phyloP scores from a whole-genome alignment of 2,113 vertebrate genomes.

The Neolamprologus hecqui region DNA sequence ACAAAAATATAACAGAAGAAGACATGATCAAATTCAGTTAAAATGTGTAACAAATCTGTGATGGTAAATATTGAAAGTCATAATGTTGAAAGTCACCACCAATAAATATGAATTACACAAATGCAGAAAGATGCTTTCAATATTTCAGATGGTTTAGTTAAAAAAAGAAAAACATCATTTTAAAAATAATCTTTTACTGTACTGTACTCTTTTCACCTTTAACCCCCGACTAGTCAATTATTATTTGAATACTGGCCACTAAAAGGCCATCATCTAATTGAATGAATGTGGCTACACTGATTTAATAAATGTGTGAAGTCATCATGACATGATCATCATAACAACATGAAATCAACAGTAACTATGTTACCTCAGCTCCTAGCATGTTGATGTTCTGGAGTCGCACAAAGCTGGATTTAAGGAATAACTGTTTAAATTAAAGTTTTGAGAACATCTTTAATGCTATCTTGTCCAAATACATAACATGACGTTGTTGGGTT shows the following conservation, averaged over 20 bases:
- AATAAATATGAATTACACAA: not conserved
- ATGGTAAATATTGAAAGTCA: not conserved
- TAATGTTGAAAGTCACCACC: not conserved
- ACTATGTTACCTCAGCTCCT: not conserved
- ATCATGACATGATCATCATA: too few species aligned
- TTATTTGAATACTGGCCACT: not conserved
- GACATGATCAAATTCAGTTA: not conserved
- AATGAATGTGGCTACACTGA: not conserved
- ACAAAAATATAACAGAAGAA: not conserved
- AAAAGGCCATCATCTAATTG: not conserved
- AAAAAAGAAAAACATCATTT: not conserved
- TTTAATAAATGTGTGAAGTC: not conserved
- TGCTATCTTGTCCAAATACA: not conserved
- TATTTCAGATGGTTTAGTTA: not conserved
- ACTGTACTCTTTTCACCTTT: not conserved
- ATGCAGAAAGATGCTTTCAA: not conserved
- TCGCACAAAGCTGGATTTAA: not conserved
- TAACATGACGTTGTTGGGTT: not conserved
- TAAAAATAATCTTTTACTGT: not conserved
- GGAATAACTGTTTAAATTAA: not conserved
- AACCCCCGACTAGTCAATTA: not conserved
- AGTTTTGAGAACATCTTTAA: not conserved
- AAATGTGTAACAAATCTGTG: rapidly evolving
- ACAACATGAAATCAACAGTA: not conserved
- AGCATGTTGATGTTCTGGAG: not conserved